Base-by-base conservation (phyloP, 1,140 invertebrate species). In the Drosophila mauritiana region DNA sequence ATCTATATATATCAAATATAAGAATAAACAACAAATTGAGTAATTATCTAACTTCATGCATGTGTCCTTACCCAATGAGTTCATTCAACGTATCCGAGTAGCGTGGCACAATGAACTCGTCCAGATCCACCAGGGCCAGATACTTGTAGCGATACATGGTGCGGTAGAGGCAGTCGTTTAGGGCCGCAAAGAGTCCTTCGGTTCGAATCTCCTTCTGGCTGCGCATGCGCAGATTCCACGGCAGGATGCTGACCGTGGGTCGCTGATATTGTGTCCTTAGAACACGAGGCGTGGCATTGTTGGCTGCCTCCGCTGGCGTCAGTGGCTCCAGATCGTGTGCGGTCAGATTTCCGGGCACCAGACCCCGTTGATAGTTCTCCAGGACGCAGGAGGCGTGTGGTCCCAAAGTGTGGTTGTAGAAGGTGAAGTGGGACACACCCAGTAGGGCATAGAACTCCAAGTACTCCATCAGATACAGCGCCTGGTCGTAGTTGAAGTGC, bases 131-230 rank as follows among this genome's bases (percentile, higher is more conserved):
- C 34, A 98, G 94, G 1, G 97, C 94, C 12, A 98, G 93, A 92
- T 97, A 97, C 40, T 96, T 95, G 69, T 95, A 97, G 12, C 93
- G 93, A 67, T 96, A 96, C 96, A 98, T 97, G 22, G 96, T 96
- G 70, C 98, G 93, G 93, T 98, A 98, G 39, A 98, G 94, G 91
- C 98, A 99, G 93, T 99, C 97, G 92, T 99, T 98, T 42, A 98
- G 94, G 0, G 97, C 97, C 0, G 97, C 97, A 90, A 98, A 98
- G 46, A 98, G 94, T 3, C 97, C 97, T 92, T 98, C 97, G 0
- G 98, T 98, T 69, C 97, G 95, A 70, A 98, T 98, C 92, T 98
- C 97, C 81, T 96, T 95, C 92, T 98, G 97, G 0, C 97, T 98
- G 27, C 95, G 93, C 93, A 99, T 97, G 55, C 98, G 96, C 46